Conservation (phyloP, 2,888 invertebrate genomes). For the Syrphus vitripennis region DNA sequence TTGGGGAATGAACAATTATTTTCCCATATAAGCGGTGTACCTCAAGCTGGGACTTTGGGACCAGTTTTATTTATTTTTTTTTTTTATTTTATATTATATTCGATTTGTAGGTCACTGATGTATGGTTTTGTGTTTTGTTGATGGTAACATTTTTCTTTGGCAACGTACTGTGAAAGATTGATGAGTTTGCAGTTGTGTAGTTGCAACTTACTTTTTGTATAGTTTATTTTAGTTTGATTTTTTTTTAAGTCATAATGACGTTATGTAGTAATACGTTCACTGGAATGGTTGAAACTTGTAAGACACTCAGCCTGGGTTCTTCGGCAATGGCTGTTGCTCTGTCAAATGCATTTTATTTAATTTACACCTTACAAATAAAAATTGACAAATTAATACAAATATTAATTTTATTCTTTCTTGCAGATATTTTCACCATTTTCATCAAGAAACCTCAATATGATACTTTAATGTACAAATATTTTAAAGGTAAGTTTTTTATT, state of each 20-base stretch:
- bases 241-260: background rate
- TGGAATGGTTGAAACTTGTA: background rate
- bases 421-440: background rate
- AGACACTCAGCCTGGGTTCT: too few species aligned
- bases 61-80: conserved; percentile 9
- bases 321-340: too few species aligned
- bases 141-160: background rate
- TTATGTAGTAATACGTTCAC: background rate
- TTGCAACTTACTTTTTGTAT: background rate
- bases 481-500: background rate
- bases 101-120: conserved; percentile 11
- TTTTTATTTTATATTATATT: background rate
- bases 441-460: background rate
- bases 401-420: background rate
- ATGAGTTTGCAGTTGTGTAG: background rate
- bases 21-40: conserved; percentile 10
- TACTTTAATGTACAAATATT: background rate
- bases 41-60: conserved; percentile 27
- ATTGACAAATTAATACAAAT: too few species aligned
- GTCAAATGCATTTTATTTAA: too few species aligned
- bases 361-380: too few species aligned
- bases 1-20: conserved; percentile 9
- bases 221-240: background rate
- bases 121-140: background rate
- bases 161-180: background rate